Base-by-base conservation (phyloP, 2,797 vertebrate genomes). In the Lycodopsis pacificus region DNA sequence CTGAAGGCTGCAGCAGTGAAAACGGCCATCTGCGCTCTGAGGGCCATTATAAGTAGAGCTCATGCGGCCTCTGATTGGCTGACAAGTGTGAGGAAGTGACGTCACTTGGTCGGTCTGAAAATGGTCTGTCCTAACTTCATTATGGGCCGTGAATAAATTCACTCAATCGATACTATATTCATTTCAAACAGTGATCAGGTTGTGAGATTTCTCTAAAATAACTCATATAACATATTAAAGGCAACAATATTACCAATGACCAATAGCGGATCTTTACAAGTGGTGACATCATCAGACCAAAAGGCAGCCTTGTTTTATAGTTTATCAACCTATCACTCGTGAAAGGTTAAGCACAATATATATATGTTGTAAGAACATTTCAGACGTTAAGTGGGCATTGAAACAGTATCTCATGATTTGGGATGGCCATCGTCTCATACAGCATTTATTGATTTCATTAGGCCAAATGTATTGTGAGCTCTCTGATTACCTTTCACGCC, bases 21-120 rank as follows among this genome's bases (percentile, higher is more conserved):
- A 59, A 49, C 72, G 34, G 32, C 9, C 40, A 25, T 36, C 8
- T 8, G 61, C 1, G 1, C 54, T 17, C 27, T 27, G 51, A 1
- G 56, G 51, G 22, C 4, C 8, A 3, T 7, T 81, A 71, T 90
- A 88, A 77, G 22, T 5, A 42, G 65, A 54, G 51, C 69, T 42
- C 25, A 1, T 5, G 73, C 44, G 0, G 56, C 65, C 34, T 83
- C 77, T 84, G 86, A 93, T 93, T 94, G 92, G 93, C 85, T 85
- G 80, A 27, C 77, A 80, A 62, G 86, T 88, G 89, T 53, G 57
- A 70, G 25, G 25, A 25, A 25, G 65, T 81, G 87, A 89, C 84
- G 83, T 75, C 71, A 67, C 71, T 12, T 13, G 4, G 14, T 7
- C 0, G 22, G 32, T 34, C 7, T 34, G 32, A 59, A 59, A 72